phyloP scores from a whole-genome alignment of 1,140 invertebrate genomes.

The Brachionus angularis region DNA sequence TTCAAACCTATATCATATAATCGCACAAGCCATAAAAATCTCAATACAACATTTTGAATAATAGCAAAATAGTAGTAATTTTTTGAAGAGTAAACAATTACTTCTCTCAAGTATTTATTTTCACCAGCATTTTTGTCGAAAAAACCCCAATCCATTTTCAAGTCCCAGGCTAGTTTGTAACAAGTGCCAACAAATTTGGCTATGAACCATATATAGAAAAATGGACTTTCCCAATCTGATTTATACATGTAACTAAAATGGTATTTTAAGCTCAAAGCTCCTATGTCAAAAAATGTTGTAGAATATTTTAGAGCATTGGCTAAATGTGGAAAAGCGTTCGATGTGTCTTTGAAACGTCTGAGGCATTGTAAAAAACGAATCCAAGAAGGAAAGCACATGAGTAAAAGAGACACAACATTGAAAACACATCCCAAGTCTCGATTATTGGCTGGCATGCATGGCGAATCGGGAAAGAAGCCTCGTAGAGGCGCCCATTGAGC shows the following conservation, averaged over 20 bases:
- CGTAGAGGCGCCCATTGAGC: constrained; percentile 38
- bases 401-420: constrained; percentile 27
- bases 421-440: not conserved
- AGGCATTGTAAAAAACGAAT: constrained; percentile 95
- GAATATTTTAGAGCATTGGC: constrained; percentile 98
- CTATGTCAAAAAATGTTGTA: constrained; percentile 78
- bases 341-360: constrained; percentile 73
- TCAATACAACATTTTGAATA: constrained; percentile 84
- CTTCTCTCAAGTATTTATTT: constrained; percentile 67
- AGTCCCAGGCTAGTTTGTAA: constrained; percentile 88
- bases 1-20: constrained; percentile 77
- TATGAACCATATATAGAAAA: constrained; percentile 48
- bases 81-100: constrained; percentile 65
- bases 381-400: constrained; percentile 75
- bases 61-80: constrained; percentile 94
- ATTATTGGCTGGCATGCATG: constrained; percentile 23
- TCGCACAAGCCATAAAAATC: constrained; percentile 74
- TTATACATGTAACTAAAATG: constrained; percentile 56
- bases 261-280: not conserved
- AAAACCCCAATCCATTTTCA: constrained; percentile 98
- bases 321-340: constrained; percentile 83
- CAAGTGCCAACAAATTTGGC: constrained; percentile 71
- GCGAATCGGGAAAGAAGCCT: not conserved
- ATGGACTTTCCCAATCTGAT: constrained; percentile 41
- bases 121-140: constrained; percentile 79